Conservation (phyloP, 2,113 vertebrate genomes). For the Elephantulus edwardii region DNA sequence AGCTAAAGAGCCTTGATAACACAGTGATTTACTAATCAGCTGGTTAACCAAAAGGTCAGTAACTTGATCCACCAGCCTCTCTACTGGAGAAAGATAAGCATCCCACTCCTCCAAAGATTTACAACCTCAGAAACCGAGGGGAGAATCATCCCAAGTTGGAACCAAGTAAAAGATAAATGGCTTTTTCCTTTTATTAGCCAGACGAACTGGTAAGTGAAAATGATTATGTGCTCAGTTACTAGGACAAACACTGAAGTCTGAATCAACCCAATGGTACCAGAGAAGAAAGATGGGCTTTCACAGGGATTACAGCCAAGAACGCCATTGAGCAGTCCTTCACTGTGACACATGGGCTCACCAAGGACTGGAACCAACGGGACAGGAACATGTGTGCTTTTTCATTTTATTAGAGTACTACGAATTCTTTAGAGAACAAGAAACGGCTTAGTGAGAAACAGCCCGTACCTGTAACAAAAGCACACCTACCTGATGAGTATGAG, state of each 20-base stretch:
- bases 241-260: neutral
- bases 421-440: neutral
- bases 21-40: no score
- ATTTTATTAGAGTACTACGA: neutral
- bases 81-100: no score
- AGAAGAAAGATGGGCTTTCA: neutral
- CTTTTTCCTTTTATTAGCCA: no score
- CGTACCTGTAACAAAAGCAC: neutral
- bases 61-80: no score
- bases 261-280: neutral
- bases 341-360: neutral
- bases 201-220: no score
- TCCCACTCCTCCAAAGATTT: no score
- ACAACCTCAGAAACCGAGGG: no score
- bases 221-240: neutral
- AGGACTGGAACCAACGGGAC: neutral
- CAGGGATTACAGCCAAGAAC: neutral
- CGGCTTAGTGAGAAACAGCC: neutral
- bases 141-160: no score
- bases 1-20: no score
- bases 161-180: no score
- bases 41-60: no score
- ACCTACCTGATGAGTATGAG: constrained; percentile 93
- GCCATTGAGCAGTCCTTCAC: neutral
- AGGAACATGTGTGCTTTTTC: neutral